Base-by-base conservation (phyloP, 2,797 vertebrate species). In the Xenops minutus region DNA sequence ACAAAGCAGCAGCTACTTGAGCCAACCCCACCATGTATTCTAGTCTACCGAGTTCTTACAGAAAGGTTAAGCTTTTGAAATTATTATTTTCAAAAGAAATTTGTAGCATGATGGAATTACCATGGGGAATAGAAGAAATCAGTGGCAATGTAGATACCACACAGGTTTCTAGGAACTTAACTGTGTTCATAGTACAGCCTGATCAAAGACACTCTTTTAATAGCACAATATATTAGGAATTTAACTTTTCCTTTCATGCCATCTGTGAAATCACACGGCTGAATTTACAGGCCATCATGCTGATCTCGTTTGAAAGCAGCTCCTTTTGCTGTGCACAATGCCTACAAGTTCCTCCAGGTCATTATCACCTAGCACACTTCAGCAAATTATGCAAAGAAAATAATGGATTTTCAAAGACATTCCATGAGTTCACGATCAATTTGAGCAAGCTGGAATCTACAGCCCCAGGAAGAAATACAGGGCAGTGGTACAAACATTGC, bases 1-100 rank as follows among this genome's bases (percentile, higher is more conserved):
- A 83, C 0, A 1, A 51, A 64, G 32, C 0, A 54, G 44, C 26
- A 88, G 46, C 41, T 82, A 19, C 26, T 56, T 0, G 0, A 85
- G 22, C 13, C 37, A 61, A 52, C 16, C 10, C 11, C 34, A 68
- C 5, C 19, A 43, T 17, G 49, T 14, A 15, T 2, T 32, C 26
- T 44, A 7, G 22, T 32, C 54, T 48, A 41, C 0, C 48, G 22
- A 81, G 10, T 20, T 81, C 18, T 41, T 20, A 43, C 4, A 69
- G 30, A 49, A 52, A 76, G 58, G 39, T 2, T 2, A 12, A 1
- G 44, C 20, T 32, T 71, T 71, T 56, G 1, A 0, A 54, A 37
- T 8, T 23, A 48, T 14, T 51, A 29, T 15, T 75, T 59, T 63
- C 12, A 48, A 58, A 64, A 64, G 3, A 79, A 52, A 56, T 29